Conservation (phyloP, 2,888 invertebrate species). For the Diarsia brunnea region DNA sequence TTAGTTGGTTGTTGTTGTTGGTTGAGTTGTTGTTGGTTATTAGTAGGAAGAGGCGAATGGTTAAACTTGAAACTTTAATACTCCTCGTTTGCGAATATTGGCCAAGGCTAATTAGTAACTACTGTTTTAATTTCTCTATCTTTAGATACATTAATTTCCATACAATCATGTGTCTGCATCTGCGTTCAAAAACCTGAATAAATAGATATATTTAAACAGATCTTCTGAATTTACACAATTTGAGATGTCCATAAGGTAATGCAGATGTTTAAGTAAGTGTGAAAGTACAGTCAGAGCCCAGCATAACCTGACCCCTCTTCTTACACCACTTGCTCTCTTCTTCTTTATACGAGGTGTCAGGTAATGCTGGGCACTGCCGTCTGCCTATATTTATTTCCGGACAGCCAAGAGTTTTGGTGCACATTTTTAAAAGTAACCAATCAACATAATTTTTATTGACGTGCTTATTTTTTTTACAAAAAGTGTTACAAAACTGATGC, state of each 20-base stretch:
- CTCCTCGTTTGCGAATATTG: not conserved
- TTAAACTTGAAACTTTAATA: not conserved
- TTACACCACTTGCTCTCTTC: no score
- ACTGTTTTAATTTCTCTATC: not conserved
- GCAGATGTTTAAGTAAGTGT: not conserved
- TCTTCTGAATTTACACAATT: slow-evolving; percentile 6
- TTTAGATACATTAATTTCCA: not conserved
- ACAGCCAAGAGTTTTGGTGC: not conserved
- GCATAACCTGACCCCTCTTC: no score
- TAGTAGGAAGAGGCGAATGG: not conserved
- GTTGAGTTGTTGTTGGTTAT: no score
- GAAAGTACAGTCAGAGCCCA: no score
- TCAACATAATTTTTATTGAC: not conserved
- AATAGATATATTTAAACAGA: not conserved
- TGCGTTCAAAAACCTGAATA: not conserved
- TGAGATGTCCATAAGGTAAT: not conserved
- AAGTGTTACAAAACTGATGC: not conserved
- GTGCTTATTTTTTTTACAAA: not conserved
- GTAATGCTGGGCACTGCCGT: no score
- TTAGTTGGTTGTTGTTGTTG: no score
- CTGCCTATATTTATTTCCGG: not conserved
- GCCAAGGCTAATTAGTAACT: not conserved
- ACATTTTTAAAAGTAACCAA: not conserved
- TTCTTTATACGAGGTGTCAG: no score
- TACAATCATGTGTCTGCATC: not conserved